phyloP scores from a whole-genome alignment of 2,888 invertebrate genomes.

The Cheiracanthium punctorium region DNA sequence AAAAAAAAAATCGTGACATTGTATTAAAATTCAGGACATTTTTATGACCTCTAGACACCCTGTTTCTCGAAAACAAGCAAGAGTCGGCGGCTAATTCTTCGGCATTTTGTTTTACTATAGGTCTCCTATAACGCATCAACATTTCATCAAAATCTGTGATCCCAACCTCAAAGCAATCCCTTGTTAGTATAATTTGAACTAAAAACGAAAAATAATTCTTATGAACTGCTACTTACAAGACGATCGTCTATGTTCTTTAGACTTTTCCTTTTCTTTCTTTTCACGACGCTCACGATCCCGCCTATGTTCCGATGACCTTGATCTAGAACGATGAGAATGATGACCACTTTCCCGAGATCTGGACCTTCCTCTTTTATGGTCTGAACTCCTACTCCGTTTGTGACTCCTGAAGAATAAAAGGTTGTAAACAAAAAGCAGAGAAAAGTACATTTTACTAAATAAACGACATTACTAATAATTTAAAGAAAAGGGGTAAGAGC shows the following conservation, averaged over 20 bases:
- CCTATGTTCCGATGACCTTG: conserved; percentile 38
- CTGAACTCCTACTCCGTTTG: conserved; percentile 46
- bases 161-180: too few relatives aligned
- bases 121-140: too few relatives aligned
- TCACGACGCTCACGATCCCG: conserved; percentile 42
- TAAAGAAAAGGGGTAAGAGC: not conserved
- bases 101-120: too few relatives aligned
- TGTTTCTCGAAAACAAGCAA: too few relatives aligned
- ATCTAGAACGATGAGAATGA: conserved; percentile 47
- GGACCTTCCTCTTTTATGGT: conserved; percentile 32
- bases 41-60: too few relatives aligned
- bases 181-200: too few relatives aligned
- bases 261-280: conserved; percentile 27
- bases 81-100: too few relatives aligned
- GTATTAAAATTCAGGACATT: too few relatives aligned
- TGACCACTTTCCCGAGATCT: conserved; percentile 47
- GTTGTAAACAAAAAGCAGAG: not conserved
- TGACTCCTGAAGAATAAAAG: conserved; percentile 33
- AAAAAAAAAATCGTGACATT: too few relatives aligned
- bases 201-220: too few relatives aligned
- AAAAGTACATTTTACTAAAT: too few relatives aligned
- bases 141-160: too few relatives aligned
- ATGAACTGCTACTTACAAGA: conserved; percentile 47
- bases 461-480: not conserved
- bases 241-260: conserved; percentile 25